Base-by-base conservation (phyloP, 2,113 vertebrate genomes). In the Gobius niger region DNA sequence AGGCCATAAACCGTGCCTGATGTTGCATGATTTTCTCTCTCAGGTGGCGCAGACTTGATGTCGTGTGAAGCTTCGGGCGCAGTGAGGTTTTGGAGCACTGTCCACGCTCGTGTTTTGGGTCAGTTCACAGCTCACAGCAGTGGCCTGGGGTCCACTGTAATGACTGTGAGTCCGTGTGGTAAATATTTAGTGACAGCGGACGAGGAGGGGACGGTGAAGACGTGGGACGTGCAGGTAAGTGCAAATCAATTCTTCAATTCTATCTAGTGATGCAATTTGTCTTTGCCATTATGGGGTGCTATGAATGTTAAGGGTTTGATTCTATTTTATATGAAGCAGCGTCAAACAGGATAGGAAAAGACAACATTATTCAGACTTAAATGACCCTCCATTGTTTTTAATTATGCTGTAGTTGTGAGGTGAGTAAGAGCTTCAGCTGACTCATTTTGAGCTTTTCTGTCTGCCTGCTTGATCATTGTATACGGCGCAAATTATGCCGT, bases 81-180 rank as follows among this genome's bases (percentile, higher is more conserved):
- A 78, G 92, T 95, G 65, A 72, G 91, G 62, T 90, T 96, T 66
- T 93, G 94, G 91, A 87, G 81, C 76, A 74, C 75, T 1, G 54
- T 52, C 40, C 86, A 62, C 56, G 82, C 82, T 71, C 61, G 64
- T 67, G 84, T 92, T 62, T 24, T 92, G 84, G 93, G 88, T 50
- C 90, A 88, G 62, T 90, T 94, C 67, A 83, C 84, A 47, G 93
- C 92, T 81, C 91, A 84, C 44, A 44, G 16, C 51, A 63, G 59
- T 50, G 91, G 85, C 42, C 78, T 70, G 68, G 90, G 89, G 6
- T 83, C 91, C 46, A 66, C 93, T 65, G 75, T 88, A 42, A 89
- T 90, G 90, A 77, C 83, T 7, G 46, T 82, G 54, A 91, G 86
- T 44, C 79, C 85, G 11, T 47, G n/a, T 42, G 90, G 84, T 54